phyloP scores from a whole-genome alignment of 2,113 vertebrate genomes.

The Carettochelys insculpta region DNA sequence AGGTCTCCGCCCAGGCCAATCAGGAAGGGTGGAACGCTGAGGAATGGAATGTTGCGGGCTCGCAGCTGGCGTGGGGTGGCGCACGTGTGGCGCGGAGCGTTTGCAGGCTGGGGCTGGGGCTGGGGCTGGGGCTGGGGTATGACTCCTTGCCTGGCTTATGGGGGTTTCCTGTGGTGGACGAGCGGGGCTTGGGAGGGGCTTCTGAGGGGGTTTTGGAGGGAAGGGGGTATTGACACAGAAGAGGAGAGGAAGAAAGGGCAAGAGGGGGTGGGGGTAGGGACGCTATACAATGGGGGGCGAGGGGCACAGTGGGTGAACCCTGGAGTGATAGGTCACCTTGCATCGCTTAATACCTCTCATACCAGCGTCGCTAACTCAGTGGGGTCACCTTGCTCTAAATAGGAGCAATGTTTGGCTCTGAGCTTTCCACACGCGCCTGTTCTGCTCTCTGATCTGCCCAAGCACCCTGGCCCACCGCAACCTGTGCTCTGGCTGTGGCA shows the following conservation, averaged over 20 bases:
- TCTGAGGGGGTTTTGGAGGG: background rate
- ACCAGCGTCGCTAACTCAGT: too few relatives aligned
- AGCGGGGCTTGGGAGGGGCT: too few relatives aligned
- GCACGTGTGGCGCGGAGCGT: background rate
- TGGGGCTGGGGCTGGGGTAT: background rate
- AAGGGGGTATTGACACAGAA: slow-evolving; percentile 24
- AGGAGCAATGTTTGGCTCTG: background rate
- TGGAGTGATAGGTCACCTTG: background rate
- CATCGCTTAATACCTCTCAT: too few relatives aligned
- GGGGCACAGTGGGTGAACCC: background rate
- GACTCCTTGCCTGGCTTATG: background rate
- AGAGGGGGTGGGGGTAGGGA: background rate
- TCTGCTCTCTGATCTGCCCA: background rate
- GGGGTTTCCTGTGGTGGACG: too few relatives aligned
- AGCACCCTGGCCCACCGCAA: too few relatives aligned
- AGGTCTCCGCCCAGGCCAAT: background rate
- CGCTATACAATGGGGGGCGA: background rate
- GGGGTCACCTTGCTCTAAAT: background rate
- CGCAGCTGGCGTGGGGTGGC: too few relatives aligned
- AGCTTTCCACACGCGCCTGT: background rate
- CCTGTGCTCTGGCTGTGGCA: too few relatives aligned
- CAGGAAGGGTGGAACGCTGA: background rate
- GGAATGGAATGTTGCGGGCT: background rate
- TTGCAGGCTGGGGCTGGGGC: background rate
- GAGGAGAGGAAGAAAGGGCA: background rate